Evolutionary conservation across 2,797 vertebrate genomes (phyloP), one percentile per base, ranked within the genome.

Genomic region (Enteromius radiatus): DNA sequence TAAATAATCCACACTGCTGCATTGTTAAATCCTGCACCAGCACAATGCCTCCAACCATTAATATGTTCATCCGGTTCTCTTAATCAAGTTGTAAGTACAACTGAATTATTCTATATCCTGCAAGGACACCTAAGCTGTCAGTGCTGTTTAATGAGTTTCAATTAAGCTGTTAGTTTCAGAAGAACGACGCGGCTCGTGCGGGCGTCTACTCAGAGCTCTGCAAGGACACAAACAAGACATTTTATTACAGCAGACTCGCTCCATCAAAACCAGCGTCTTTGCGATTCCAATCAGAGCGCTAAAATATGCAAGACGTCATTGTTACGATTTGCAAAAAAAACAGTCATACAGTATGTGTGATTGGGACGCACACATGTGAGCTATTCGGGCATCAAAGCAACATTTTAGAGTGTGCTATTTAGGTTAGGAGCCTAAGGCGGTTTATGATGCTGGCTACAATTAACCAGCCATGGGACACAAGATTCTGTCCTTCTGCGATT

Each of bases 71-170:
- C 74, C 88, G 80, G 88, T 86, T 91, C 89, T 89, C 91, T 93
- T 95, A 94, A 95, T 95, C 92, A 94, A 94, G 93, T 90, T 93
- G 93, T 93, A 93, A 94, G 92, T 91, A 91, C 93, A 91, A 92
- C 92, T 90, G 91, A 93, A 92, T 94, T 92, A 94, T 94, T 94
- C 91, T 84, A 92, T 92, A 94, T 94, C 93, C 93, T 94, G 93
- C 93, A 94, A 92, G 89, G 94, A 94, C 94, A 94, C 93, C 93
- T 92, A 91, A 91, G 94, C 93, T 95, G 94, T 94, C 94, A 93
- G 88, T 85, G 92, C 90, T 88, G 91, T 92, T 94, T 94, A 94
- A 94, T 94, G 94, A 94, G 94, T 89, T 94, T 95, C 94, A 94
- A 94, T 95, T 94, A 94, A 94, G 94, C 92, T 91, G 93, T 89